These are phyloP conservation scores for Conus canariensis DNA, from an alignment of 2,888 invertebrate genomes.

Conservation along the genomic window DNA sequence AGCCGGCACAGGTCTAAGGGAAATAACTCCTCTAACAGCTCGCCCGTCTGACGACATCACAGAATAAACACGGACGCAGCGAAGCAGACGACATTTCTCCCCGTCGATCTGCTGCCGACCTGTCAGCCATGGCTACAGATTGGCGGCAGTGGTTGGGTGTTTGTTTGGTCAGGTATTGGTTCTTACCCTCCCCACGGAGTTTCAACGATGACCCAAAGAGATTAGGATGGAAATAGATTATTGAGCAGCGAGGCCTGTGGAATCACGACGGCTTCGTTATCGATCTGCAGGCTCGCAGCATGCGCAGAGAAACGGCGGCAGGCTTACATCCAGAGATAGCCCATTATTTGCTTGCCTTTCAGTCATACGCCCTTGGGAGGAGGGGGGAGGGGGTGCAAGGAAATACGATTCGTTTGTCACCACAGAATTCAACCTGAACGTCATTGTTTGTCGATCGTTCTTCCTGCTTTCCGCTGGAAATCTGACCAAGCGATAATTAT, in stretches of 20 bases:
- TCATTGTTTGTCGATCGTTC: too few relatives aligned
- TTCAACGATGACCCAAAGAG: conserved; percentile 3
- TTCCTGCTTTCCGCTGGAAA: too few relatives aligned
- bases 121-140: not conserved
- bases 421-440: too few relatives aligned
- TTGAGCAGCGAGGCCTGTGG: not conserved
- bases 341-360: too few relatives aligned
- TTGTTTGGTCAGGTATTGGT: conserved; percentile 1
- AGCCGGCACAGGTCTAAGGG: not conserved
- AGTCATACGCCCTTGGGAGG: too few relatives aligned
- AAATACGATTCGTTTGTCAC: too few relatives aligned
- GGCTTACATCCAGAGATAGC: too few relatives aligned
- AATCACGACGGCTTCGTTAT: not conserved
- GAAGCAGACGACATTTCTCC: conserved; percentile 10
- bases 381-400: too few relatives aligned
- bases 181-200: not conserved
- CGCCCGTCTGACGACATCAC: not conserved
- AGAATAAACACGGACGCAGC: not conserved
- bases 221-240: conserved; percentile 14
- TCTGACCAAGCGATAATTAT: too few relatives aligned
- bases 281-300: not conserved
- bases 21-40: not conserved
- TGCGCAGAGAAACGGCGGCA: too few relatives aligned
- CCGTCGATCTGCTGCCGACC: not conserved
- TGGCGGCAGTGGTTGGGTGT: not conserved